Evolutionary conservation across 2,113 vertebrate genomes (phyloP).

Genomic region (Pseudolaguvia tuberculata): DNA sequence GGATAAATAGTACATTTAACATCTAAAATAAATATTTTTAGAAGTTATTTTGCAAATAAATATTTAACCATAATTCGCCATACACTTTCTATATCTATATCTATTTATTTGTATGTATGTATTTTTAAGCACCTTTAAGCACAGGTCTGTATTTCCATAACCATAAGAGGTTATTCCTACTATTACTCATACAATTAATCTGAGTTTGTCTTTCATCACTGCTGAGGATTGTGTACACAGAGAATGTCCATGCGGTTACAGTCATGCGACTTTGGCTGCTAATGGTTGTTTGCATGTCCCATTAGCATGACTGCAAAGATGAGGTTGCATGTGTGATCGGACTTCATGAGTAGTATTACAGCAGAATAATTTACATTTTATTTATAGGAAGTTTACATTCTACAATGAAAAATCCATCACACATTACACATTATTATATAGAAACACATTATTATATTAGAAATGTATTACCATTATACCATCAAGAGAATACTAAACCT

Average conservation of each 20-base stretch:
- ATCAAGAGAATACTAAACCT: background rate
- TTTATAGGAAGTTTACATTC: background rate
- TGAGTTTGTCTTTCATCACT: background rate
- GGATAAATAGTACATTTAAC: no score
- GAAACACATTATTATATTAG: background rate
- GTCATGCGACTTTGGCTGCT: background rate
- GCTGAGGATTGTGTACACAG: slow-evolving; percentile 48
- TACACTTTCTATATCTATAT: no score
- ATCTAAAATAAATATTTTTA: background rate
- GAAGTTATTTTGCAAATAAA: no score
- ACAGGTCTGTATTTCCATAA: no score
- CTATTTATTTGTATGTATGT: no score
- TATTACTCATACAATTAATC: background rate
- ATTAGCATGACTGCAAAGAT: background rate
- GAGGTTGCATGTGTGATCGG: background rate
- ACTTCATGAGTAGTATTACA: background rate
- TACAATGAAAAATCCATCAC: background rate
- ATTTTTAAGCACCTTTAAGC: no score
- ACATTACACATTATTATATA: background rate
- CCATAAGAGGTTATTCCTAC: background rate
- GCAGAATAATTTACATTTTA: background rate
- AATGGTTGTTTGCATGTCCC: background rate
- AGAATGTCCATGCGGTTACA: background rate
- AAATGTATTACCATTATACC: background rate
- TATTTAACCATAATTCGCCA: no score